These are phyloP conservation scores for Drosophila asahinai DNA, from an alignment of 1,140 invertebrate species.

Conservation along the genomic window DNA sequence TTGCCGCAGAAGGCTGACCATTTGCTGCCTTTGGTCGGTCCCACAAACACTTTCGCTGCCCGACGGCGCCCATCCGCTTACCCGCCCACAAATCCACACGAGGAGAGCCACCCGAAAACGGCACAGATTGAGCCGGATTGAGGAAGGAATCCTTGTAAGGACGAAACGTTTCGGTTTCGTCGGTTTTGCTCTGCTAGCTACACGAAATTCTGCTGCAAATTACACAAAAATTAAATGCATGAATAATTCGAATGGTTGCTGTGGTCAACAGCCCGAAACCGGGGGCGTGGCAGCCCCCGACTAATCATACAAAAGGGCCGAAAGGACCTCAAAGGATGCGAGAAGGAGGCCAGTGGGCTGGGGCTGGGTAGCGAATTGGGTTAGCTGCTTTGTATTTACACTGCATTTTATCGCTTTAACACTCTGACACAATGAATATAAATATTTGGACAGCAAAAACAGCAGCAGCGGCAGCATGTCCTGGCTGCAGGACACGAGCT, in stretches of 20 bases:
- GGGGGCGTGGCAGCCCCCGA: slow-evolving; percentile 30
- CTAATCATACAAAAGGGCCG: slow-evolving; percentile 60
- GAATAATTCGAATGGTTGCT: slow-evolving; percentile 82
- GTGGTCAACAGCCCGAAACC: slow-evolving; percentile 68
- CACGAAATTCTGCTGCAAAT: slow-evolving; percentile 78
- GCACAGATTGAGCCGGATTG: slow-evolving; percentile 24
- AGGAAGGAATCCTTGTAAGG: slow-evolving; percentile 41
- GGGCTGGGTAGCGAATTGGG: slow-evolving; percentile 15
- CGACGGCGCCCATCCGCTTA: slow-evolving; percentile 21
- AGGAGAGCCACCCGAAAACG: slow-evolving; percentile 7
- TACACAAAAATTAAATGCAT: slow-evolving; percentile 84
- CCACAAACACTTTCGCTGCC: slow-evolving; percentile 56
- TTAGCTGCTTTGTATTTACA: slow-evolving; percentile 77
- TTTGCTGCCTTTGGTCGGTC: slow-evolving; percentile 16
- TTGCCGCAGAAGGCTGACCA: slow-evolving; percentile 32
- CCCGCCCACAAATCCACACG: slow-evolving; percentile 3
- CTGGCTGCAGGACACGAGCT: slow-evolving; percentile 63
- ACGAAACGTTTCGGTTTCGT: slow-evolving; percentile 68
- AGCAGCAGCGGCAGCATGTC: slow-evolving; percentile 58
- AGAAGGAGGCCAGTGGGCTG: neutral
- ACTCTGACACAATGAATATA: slow-evolving; percentile 83
- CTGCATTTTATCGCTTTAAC: slow-evolving; percentile 83
- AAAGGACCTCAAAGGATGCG: slow-evolving; percentile 31
- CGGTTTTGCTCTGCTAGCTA: slow-evolving; percentile 62
- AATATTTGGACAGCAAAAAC: slow-evolving; percentile 83